phyloP scores from a whole-genome alignment of 2,797 vertebrate species.

The Darevskia nairensis region DNA sequence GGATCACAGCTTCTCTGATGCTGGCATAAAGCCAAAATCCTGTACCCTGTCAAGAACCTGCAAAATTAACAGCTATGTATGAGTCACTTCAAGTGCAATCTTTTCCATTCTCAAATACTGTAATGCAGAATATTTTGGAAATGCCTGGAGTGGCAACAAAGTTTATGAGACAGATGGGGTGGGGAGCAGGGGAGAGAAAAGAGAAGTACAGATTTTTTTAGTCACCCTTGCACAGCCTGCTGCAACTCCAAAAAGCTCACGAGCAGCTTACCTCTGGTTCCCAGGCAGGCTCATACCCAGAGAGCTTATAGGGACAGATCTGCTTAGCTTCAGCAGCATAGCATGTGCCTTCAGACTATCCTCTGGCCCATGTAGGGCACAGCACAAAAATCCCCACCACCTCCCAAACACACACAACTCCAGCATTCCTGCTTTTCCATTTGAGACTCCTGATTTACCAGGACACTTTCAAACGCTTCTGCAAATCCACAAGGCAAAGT shows the following conservation, averaged over 20 bases:
- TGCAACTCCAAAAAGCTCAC: neutral
- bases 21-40: neutral
- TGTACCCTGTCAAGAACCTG: neutral
- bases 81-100: neutral
- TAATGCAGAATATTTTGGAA: neutral
- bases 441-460: neutral
- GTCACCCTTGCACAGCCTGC: neutral
- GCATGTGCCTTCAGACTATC: neutral
- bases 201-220: neutral
- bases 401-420: neutral
- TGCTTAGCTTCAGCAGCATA: neutral
- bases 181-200: neutral
- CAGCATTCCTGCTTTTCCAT: neutral
- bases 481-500: neutral
- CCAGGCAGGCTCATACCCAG: neutral
- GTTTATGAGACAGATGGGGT: neutral
- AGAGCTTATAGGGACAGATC: neutral
- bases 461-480: neutral
- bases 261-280: neutral
- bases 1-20: neutral
- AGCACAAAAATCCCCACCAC: neutral
- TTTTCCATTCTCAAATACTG: neutral
- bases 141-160: neutral
- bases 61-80: neutral
- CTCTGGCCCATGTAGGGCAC: neutral